Evolutionary conservation across 1,140 invertebrate genomes (phyloP), one percentile per base, ranked within the genome.

Genomic region (Pseudomyrmex dendroicus): DNA sequence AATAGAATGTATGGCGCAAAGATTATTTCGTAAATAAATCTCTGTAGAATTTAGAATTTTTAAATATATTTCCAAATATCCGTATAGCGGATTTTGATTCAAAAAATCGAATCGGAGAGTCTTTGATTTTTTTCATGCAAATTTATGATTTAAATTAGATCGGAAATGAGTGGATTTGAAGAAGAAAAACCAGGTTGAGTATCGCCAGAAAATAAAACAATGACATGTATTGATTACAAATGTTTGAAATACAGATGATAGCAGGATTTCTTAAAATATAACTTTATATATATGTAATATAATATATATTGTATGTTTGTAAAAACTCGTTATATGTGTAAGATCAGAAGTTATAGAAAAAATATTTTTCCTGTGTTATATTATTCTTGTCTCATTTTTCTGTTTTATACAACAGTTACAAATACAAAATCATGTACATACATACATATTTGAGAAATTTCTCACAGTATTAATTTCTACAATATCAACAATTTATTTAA

Each of bases 221-320:
- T 77, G 67, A 77, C 59, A 56, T 86, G 67, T 87, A 87, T 86
- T 87, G 85, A 84, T 87, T 87, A 87, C 35, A 87, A 86, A 86
- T 84, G 73, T 66, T 87, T 59, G 59, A 62, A 62, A 62, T 88
- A 82, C 74, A 86, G 54, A 84, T 77, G 44, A 86, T 88, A 76
- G 48, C 72, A 15, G 46, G 50, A 87, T 20, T 46, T 17, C 54
- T 86, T 88, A 86, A 84, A 72, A 84, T 68, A 64, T 52, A 59
- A 78, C 73, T 73, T 84, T 76, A 35, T 35, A 35, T 35, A 35
- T 44, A 59, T 59, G 62, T 83, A 73, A 70, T 61, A 44, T n/a
- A n/a, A 44, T 44, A 62, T 73, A 35, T 35, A 35, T 35, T 73
- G 68, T 56, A 82, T 57, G 9, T 50, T 48, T 15, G 48, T 17